Evolutionary conservation across 2,888 invertebrate species (phyloP).

Genomic region (Alsophila aescularia): DNA sequence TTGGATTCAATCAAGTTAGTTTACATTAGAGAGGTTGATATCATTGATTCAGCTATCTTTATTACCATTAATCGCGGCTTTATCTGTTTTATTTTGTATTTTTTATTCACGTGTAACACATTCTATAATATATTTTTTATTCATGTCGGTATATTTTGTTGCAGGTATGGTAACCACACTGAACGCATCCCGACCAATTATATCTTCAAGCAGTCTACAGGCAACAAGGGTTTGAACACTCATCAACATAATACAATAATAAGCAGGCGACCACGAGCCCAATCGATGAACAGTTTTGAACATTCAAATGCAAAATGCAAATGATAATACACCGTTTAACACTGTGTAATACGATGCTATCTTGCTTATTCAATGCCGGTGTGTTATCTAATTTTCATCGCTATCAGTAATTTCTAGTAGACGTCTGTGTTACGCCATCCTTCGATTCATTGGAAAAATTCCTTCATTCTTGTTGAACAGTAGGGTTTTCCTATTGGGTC

Average conservation of each 20-base stretch:
- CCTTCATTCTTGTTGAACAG: background rate
- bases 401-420: constrained; percentile 24
- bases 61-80: background rate
- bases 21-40: background rate
- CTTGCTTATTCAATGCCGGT: constrained; percentile 11
- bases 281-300: no score
- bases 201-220: no score
- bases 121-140: background rate
- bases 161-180: constrained; percentile 10
- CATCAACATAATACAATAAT: no score
- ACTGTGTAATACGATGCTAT: constrained; percentile 4
- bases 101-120: background rate
- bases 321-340: background rate
- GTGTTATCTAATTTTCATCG: constrained; percentile 14
- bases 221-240: no score
- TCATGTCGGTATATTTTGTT: constrained; percentile 9
- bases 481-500: no score
- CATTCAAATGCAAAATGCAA: background rate
- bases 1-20: no score
- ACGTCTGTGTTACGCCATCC: constrained; percentile 15
- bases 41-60: background rate
- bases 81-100: background rate
- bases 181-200: background rate
- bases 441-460: constrained; percentile 13
- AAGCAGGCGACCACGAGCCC: no score